These are phyloP conservation scores for Rhinolophus ferrumequinum DNA, from an alignment of 2,113 vertebrate genomes.

Conservation along the genomic window DNA sequence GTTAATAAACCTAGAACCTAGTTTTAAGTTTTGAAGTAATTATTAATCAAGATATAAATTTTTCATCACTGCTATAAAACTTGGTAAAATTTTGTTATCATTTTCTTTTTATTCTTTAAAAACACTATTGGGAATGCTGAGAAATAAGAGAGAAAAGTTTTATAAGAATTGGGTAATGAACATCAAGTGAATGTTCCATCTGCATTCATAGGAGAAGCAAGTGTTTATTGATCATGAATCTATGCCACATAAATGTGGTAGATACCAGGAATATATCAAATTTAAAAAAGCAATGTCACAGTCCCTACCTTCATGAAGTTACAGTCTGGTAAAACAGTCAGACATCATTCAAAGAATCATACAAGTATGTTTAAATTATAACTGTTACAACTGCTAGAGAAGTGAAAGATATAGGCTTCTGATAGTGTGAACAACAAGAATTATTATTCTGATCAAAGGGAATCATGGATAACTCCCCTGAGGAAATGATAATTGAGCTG, in stretches of 20 bases:
- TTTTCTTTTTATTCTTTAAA: constrained; percentile 6
- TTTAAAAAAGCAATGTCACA: background rate
- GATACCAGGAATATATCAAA: background rate
- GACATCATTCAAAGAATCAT: background rate
- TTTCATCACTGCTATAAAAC: background rate
- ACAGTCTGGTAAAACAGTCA: background rate
- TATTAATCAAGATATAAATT: background rate
- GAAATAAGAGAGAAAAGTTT: background rate
- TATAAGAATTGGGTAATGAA: background rate
- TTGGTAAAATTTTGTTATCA: background rate
- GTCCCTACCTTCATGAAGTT: background rate
- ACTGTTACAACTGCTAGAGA: background rate
- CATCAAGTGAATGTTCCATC: background rate
- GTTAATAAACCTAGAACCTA: background rate
- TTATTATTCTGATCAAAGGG: background rate
- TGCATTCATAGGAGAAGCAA: background rate
- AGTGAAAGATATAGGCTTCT: background rate
- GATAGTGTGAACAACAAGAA: background rate
- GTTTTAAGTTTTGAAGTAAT: constrained; percentile 27
- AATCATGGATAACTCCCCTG: background rate
- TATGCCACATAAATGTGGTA: background rate
- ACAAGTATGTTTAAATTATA: background rate
- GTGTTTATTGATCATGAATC: background rate
- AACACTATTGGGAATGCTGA: background rate
- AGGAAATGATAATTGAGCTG: background rate